Evolutionary conservation across 2,113 vertebrate genomes (phyloP).

Genomic region (Pelusios castaneus): DNA sequence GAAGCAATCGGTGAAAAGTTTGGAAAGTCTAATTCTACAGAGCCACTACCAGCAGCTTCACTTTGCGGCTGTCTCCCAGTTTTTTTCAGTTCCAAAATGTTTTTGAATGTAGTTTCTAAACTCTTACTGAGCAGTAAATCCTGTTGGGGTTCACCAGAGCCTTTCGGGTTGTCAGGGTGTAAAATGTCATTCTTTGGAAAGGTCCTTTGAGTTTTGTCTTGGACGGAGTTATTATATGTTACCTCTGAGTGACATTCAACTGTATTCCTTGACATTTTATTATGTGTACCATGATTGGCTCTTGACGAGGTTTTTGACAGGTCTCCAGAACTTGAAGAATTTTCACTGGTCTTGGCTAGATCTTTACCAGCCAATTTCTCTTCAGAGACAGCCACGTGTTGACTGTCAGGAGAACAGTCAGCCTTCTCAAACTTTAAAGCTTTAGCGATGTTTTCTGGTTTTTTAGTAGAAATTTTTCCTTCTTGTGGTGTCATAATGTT

Average conservation of each 20-base stretch:
- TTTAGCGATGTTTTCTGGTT: slow-evolving; percentile 73
- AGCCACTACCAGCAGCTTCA: slow-evolving; percentile 67
- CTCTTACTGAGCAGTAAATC: slow-evolving; percentile 79
- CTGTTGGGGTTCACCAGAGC: slow-evolving; percentile 72
- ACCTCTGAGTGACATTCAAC: slow-evolving; percentile 69
- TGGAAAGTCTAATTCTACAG: slow-evolving; percentile 79
- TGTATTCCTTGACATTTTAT: slow-evolving; percentile 67
- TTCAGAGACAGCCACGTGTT: slow-evolving; percentile 55
- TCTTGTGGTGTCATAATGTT: slow-evolving; percentile 77
- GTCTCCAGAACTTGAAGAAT: slow-evolving; percentile 70
- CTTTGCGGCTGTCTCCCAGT: slow-evolving; percentile 79
- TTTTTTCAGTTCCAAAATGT: slow-evolving; percentile 88
- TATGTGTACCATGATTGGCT: slow-evolving; percentile 59
- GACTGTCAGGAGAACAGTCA: slow-evolving; percentile 72
- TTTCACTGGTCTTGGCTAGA: slow-evolving; percentile 62
- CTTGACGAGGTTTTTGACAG: slow-evolving; percentile 68
- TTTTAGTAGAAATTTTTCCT: slow-evolving; percentile 72
- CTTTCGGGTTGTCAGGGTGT: slow-evolving; percentile 75
- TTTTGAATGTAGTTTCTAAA: slow-evolving; percentile 87
- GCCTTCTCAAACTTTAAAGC: slow-evolving; percentile 76
- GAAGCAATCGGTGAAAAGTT: slow-evolving; percentile 81
- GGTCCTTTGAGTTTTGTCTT: slow-evolving; percentile 75
- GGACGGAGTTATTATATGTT: slow-evolving; percentile 75
- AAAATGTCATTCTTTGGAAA: slow-evolving; percentile 80
- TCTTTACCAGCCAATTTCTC: slow-evolving; percentile 70